Conservation (phyloP, 2,888 invertebrate genomes). For the Callyntrura sp. region DNA sequence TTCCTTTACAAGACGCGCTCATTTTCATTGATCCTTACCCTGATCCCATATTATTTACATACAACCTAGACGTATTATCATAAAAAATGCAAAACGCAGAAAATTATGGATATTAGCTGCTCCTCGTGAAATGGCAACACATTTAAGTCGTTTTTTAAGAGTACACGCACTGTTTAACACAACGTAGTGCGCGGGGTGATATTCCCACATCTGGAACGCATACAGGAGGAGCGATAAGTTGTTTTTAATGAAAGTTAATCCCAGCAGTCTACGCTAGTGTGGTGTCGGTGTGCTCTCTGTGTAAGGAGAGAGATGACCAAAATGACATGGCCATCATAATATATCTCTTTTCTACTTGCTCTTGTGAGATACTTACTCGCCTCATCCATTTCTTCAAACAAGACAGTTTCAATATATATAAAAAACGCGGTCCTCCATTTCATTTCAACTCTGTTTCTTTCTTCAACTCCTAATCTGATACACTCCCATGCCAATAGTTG, state of each 20-base stretch:
- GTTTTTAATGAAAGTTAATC: constrained; percentile 20
- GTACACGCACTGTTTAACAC: too few relatives aligned
- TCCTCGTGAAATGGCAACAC: too few relatives aligned
- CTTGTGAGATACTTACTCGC: background rate
- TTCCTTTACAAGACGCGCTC: too few relatives aligned
- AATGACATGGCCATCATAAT: constrained; percentile 32
- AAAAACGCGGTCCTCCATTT: constrained; percentile 27
- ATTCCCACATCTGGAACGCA: constrained; percentile 44
- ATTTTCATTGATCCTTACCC: too few relatives aligned
- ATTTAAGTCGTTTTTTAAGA: too few relatives aligned
- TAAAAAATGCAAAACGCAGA: too few relatives aligned
- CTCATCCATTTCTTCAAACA: constrained; percentile 22
- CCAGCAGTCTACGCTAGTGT: background rate
- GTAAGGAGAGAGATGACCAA: constrained; percentile 32
- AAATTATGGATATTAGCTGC: too few relatives aligned
- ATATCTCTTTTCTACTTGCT: too few relatives aligned
- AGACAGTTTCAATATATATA: constrained; percentile 12
- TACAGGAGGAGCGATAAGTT: background rate
- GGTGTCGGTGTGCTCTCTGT: constrained; percentile 20
- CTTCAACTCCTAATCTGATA: background rate
- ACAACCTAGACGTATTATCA: too few relatives aligned
- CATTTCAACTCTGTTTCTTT: background rate
- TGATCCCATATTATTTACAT: too few relatives aligned
- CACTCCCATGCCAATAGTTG: background rate
- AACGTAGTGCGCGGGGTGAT: too few relatives aligned